Percentiles rank a stretch among this genome's conserved stretches.
Evolutionary conservation across 2,113 vertebrate genomes (phyloP).

Genomic region (Onychostruthus taczanowskii): DNA sequence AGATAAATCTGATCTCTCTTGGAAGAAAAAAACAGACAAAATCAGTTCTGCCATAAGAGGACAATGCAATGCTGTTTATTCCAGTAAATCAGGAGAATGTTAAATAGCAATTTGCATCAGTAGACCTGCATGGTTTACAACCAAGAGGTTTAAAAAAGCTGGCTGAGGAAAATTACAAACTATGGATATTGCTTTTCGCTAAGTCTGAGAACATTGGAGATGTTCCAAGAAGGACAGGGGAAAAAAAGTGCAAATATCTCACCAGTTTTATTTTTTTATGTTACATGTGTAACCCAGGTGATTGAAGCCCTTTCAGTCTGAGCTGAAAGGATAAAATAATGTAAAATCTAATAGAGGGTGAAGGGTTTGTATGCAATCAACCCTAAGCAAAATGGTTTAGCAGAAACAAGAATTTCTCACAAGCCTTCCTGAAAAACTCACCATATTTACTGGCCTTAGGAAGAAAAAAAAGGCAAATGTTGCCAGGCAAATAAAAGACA

Average conservation of each 20-base stretch:
- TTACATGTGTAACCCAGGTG: neutral
- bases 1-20: neutral
- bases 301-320: neutral
- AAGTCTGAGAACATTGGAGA: neutral
- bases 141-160: neutral
- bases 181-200: neutral
- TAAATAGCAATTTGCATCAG: neutral
- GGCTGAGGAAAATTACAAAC: neutral
- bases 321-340: neutral
- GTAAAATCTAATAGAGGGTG: neutral
- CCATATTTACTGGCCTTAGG: neutral
- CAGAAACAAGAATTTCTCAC: neutral
- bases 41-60: neutral
- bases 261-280: neutral
- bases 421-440: neutral
- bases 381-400: neutral
- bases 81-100: neutral
- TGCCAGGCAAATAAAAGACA: neutral
- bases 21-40: neutral
- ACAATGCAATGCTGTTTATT: neutral
- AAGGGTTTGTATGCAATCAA: neutral
- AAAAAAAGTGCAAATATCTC: neutral
- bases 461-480: neutral
- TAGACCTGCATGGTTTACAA: neutral
- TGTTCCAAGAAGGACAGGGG: accelerated